These are phyloP conservation scores for Trichosurus vulpecula DNA, from an alignment of 2,797 vertebrate species.

Conservation along the genomic window DNA sequence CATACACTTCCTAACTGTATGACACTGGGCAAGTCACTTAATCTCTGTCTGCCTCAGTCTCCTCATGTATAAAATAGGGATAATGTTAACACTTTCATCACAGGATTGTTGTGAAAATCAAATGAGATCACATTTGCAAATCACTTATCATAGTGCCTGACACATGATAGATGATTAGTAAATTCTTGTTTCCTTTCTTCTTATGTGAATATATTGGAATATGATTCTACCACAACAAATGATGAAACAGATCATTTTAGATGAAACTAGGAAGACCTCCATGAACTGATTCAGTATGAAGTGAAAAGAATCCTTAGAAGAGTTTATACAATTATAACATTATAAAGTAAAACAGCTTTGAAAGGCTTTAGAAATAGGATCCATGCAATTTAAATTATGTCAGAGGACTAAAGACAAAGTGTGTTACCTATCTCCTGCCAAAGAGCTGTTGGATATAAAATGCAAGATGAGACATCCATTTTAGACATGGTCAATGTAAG, in stretches of 20 bases:
- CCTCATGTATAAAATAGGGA: background rate
- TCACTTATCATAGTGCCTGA: background rate
- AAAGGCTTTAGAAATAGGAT: background rate
- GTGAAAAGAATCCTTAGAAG: background rate
- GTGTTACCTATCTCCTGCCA: background rate
- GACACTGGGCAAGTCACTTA: background rate
- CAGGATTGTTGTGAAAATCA: background rate
- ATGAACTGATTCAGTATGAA: background rate
- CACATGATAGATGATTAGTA: background rate
- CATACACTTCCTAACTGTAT: background rate
- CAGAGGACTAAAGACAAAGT: background rate
- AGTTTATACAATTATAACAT: background rate
- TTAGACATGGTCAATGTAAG: background rate
- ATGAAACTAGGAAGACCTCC: background rate
- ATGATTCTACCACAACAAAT: background rate
- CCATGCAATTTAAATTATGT: background rate
- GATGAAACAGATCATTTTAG: background rate
- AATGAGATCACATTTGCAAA: background rate
- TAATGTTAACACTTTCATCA: background rate
- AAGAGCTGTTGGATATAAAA: background rate
- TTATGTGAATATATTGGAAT: background rate
- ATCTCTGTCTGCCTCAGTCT: background rate
- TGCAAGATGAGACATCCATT: background rate
- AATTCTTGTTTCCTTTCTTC: background rate
- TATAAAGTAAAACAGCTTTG: background rate